Evolutionary conservation across 1,140 invertebrate species (phyloP).

Genomic region (Druon quercuslanigerum): DNA sequence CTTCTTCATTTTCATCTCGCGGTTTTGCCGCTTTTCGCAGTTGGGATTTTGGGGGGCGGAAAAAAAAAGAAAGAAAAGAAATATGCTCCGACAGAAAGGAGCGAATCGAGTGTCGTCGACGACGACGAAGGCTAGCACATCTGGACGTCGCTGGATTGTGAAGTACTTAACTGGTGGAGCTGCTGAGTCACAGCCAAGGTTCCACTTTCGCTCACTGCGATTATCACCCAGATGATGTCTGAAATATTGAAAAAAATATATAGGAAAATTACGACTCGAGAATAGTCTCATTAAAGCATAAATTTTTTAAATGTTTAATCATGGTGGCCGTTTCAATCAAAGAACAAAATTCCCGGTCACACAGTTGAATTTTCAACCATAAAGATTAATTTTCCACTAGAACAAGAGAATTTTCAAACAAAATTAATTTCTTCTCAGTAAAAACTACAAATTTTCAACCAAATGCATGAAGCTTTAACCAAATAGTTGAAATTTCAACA

Average conservation of each 20-base stretch:
- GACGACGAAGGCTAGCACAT: constrained; percentile 69
- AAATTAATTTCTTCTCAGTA: no score
- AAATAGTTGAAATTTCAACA: no score
- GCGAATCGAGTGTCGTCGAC: constrained; percentile 38
- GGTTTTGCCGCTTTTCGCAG: neutral
- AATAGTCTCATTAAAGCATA: no score
- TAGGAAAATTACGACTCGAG: neutral
- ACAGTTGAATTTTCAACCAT: no score
- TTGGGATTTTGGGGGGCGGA: neutral
- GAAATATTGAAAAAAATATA: constrained; percentile 61
- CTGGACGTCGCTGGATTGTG: constrained; percentile 68
- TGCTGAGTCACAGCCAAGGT: constrained; percentile 84
- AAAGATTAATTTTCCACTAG: no score
- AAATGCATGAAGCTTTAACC: no score
- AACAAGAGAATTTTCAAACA: no score
- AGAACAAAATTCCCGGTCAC: no score
- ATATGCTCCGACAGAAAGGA: constrained; percentile 33
- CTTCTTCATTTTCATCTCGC: neutral
- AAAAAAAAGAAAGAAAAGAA: no score
- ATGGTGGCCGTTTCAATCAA: no score
- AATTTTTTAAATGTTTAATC: no score
- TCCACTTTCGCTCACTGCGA: constrained; percentile 82
- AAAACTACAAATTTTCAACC: no score
- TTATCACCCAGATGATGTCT: constrained; percentile 84
- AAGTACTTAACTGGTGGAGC: constrained; percentile 78